Conservation (phyloP, 2,888 invertebrate genomes). For the Lasioglossum vierecki region DNA sequence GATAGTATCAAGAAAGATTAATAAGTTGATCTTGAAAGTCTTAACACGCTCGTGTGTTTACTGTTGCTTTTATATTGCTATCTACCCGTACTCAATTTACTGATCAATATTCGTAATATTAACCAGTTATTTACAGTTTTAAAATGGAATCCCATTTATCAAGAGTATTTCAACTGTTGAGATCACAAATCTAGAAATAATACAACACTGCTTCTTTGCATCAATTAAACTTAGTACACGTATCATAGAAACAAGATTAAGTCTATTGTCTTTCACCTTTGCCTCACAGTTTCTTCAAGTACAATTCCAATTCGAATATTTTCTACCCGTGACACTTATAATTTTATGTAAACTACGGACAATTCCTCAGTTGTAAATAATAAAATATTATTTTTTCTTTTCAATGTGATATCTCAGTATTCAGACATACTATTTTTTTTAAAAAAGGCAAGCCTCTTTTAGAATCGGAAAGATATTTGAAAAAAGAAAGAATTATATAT, state of each 20-base stretch:
- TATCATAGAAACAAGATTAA: conserved; percentile 1
- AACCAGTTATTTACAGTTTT: conserved; percentile 13
- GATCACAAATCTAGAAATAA: conserved; percentile 14
- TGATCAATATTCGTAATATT: conserved; percentile 3
- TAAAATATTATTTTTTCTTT: conserved; percentile 5
- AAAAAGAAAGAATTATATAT: conserved; percentile 38
- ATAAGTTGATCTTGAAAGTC: not conserved
- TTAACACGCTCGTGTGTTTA: not conserved
- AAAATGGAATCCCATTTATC: not conserved
- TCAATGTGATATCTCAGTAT: conserved; percentile 18
- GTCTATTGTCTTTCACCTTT: conserved; percentile 21
- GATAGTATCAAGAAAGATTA: not conserved
- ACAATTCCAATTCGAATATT: conserved; percentile 31
- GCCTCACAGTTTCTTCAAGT: conserved; percentile 31
- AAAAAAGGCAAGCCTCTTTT: conserved; percentile 33
- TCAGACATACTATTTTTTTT: conserved; percentile 6
- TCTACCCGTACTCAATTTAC: conserved; percentile 6
- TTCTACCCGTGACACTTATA: conserved; percentile 35
- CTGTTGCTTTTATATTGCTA: conserved; percentile 10
- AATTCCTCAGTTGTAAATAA: conserved; percentile 39
- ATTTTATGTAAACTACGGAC: conserved; percentile 39
- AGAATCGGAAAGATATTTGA: conserved; percentile 22
- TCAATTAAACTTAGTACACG: not conserved
- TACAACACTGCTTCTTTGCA: not conserved
- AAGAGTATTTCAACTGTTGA: conserved; percentile 5